A percentile compares a stretch with the other conserved stretches of the same genome.
Evolutionary conservation across 2,888 invertebrate species (phyloP).

Genomic region (Ophion slaviceki): DNA sequence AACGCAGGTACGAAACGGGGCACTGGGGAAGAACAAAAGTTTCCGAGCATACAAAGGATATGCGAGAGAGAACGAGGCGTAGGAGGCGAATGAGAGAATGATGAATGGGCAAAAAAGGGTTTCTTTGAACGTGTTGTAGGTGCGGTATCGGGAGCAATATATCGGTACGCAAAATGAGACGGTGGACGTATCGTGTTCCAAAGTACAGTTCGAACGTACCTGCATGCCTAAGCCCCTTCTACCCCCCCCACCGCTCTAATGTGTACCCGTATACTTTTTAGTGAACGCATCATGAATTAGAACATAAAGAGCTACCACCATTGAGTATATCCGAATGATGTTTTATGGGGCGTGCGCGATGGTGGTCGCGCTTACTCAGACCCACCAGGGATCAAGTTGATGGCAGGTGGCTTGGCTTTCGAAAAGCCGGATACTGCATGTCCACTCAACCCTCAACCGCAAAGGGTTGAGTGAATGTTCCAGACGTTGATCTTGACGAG

Average conservation of each 20-base stretch:
- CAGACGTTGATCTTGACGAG: background rate
- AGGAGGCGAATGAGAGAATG: slow-evolving; percentile 56
- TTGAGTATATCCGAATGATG: slow-evolving; percentile 4
- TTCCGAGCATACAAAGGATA: slow-evolving; percentile 48
- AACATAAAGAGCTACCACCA: slow-evolving; percentile 28
- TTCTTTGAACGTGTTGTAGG: slow-evolving; percentile 60
- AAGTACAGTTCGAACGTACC: slow-evolving; percentile 56
- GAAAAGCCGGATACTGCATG: slow-evolving; percentile 1
- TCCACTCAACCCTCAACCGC: background rate
- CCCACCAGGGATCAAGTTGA: background rate
- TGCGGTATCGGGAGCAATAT: slow-evolving; percentile 50
- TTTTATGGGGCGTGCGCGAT: background rate
- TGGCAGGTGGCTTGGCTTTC: background rate
- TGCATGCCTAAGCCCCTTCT: slow-evolving; percentile 42
- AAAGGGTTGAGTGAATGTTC: background rate
- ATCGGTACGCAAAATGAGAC: slow-evolving; percentile 21
- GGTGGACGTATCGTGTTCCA: slow-evolving; percentile 23
- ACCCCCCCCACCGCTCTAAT: slow-evolving; percentile 6
- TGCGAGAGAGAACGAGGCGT: slow-evolving; percentile 43
- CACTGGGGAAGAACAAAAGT: slow-evolving; percentile 49
- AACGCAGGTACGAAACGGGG: slow-evolving; percentile 20
- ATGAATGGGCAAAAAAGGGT: slow-evolving; percentile 29
- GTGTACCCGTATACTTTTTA: slow-evolving; percentile 45
- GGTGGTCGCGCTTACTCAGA: background rate
- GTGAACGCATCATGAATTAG: slow-evolving; percentile 33